Percentiles rank a stretch among this genome's conserved stretches.
These are phyloP conservation scores for Cossypha caffra DNA, from an alignment of 2,797 vertebrate species.

Conservation along the genomic window DNA sequence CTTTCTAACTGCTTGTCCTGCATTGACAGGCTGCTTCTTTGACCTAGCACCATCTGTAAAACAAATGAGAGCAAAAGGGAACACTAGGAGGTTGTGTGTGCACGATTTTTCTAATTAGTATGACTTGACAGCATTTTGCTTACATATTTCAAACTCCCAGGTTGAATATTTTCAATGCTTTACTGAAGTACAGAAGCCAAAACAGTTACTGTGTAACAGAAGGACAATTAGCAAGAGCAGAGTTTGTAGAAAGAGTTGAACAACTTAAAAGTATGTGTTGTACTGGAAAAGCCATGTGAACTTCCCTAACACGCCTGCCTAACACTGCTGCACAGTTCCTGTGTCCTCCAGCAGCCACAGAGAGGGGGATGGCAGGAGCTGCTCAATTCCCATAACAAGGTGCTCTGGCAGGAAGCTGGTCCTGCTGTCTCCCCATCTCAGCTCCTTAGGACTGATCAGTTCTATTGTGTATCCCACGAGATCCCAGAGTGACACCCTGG, in stretches of 20 bases:
- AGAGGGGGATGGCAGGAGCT: neutral
- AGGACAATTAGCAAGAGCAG: neutral
- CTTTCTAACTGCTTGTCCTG: neutral
- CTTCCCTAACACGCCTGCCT: neutral
- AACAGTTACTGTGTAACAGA: neutral
- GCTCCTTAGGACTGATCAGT: neutral
- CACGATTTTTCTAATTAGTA: neutral
- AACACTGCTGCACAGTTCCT: neutral
- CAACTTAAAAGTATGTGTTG: neutral
- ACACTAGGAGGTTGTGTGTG: neutral
- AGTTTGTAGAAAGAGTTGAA: neutral
- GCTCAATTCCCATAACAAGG: neutral
- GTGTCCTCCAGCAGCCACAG: rapidly evolving
- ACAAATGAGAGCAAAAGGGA: neutral
- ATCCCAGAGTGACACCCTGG: neutral
- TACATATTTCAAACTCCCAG: neutral
- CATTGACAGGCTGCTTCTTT: neutral
- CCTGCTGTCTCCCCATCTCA: neutral
- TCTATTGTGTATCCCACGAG: neutral
- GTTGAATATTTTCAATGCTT: neutral
- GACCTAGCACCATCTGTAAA: neutral
- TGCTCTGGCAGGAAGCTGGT: neutral
- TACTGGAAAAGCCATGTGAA: neutral
- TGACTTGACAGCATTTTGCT: neutral
- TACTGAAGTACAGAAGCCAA: neutral